Evolutionary conservation across 2,797 vertebrate species (phyloP).

Genomic region (Bryconaethiops microstoma): DNA sequence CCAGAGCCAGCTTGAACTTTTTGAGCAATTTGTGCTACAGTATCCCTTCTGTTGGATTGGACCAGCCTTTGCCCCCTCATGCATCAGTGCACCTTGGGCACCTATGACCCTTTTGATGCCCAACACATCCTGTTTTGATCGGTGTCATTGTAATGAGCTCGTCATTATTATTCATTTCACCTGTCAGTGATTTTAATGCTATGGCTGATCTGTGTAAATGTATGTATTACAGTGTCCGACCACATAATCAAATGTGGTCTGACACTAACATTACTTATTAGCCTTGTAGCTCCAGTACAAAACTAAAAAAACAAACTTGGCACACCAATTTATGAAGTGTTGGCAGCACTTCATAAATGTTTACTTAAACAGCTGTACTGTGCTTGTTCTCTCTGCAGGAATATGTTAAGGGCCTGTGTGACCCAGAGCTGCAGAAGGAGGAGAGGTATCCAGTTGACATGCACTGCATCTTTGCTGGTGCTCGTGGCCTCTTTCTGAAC

Average conservation of each 20-base stretch:
- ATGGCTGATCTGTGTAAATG: too few relatives aligned
- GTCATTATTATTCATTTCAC: too few relatives aligned
- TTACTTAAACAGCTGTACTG: slow-evolving; percentile 4
- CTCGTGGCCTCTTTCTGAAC: slow-evolving; percentile 88
- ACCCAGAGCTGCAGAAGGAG: slow-evolving; percentile 90
- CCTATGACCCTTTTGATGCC: too few relatives aligned
- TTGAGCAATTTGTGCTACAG: too few relatives aligned
- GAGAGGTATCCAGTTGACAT: slow-evolving; percentile 93
- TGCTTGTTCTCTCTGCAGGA: slow-evolving; percentile 76
- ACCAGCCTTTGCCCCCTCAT: too few relatives aligned
- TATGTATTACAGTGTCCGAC: neutral
- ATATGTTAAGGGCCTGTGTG: slow-evolving; percentile 92
- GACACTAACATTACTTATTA: neutral
- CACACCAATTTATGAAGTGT: neutral
- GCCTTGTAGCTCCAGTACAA: neutral
- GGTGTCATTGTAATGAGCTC: too few relatives aligned
- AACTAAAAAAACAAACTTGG: neutral
- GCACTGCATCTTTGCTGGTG: slow-evolving; percentile 95
- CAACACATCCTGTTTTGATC: too few relatives aligned
- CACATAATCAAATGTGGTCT: neutral
- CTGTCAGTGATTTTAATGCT: too few relatives aligned
- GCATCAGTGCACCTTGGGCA: too few relatives aligned
- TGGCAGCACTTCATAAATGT: neutral
- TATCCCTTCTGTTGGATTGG: too few relatives aligned
- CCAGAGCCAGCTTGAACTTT: too few relatives aligned